Conservation (phyloP, 2,797 vertebrate species). For the Alectoris magna region DNA sequence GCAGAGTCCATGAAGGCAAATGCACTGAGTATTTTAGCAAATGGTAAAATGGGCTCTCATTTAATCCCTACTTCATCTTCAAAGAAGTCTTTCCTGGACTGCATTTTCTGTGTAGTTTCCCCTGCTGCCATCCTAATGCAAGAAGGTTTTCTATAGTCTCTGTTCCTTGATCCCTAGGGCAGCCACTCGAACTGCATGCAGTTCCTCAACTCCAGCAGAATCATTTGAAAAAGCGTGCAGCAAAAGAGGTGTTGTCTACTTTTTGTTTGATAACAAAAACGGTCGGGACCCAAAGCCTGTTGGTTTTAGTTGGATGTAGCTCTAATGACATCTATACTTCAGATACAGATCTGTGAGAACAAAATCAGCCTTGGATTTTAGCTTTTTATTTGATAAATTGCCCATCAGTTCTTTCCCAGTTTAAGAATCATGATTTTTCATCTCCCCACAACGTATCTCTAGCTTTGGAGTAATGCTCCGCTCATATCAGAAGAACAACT, state of each 20-base stretch:
- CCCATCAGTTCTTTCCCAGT: constrained; percentile 50
- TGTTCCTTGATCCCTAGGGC: not conserved
- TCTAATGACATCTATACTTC: not conserved
- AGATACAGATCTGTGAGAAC: not conserved
- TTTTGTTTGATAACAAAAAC: constrained; percentile 55
- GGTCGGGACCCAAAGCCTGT: not conserved
- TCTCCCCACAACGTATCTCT: not conserved
- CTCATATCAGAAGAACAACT: not conserved
- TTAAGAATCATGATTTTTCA: constrained; percentile 25
- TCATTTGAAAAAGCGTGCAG: not conserved
- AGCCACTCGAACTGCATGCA: not conserved
- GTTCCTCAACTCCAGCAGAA: constrained; percentile 9
- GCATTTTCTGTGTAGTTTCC: not conserved
- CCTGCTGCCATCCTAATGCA: not conserved
- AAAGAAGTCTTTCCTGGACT: constrained; percentile 18
- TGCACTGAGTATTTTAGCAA: constrained; percentile 51
- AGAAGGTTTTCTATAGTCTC: not conserved
- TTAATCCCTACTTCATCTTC: constrained; percentile 55
- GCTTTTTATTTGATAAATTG: constrained; percentile 45
- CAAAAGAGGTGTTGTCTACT: not conserved
- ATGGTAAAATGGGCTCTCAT: constrained; percentile 21
- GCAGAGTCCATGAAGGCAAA: constrained; percentile 60
- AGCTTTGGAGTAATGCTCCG: not conserved
- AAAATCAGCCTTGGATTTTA: constrained; percentile 18
- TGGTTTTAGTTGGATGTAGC: not conserved